Evolutionary conservation across 2,888 invertebrate genomes (phyloP), one percentile per base, ranked within the genome.

Genomic region (Brachylomia viminalis): DNA sequence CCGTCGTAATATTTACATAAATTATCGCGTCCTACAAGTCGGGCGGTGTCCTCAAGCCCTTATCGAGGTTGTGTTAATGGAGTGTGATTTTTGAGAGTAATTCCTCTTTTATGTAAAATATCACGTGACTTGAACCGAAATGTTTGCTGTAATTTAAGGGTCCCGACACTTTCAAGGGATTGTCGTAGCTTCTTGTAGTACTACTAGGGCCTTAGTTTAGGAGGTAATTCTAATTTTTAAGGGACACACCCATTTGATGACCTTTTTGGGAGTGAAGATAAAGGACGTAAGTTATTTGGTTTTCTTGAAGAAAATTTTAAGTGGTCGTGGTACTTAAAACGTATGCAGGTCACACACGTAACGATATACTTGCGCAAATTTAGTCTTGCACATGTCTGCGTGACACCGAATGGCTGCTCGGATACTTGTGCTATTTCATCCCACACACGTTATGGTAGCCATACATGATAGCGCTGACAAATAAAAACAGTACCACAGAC

Each of bases 41-140:
- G 70, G 42, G 6, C 38, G 66, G 72, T 84, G 67, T 82, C 74
- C 54, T 30, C 61, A 79, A 70, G 42, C 64, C 83, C 84, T 85
- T 82, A 80, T 66, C 64, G 64, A 62, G 70, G 66, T 78, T 45
- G 80, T 83, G 86, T 73, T 87, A 89, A 90, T 87, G 86, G 77
- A 73, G 79, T 80, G 77, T 54, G 75, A 90, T 89, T 88, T 90
- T 90, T 87, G 77, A 84, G 86, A 88, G 87, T 88, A 86, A 90
- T 89, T 89, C 79, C 81, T 87, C 86, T 87, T 88, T 87, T 85
- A 88, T 84, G 88, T 76, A 83, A 83, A 86, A 75, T 27, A 52
- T 84, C 77, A 87, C 89, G 91, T 91, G 91, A 87, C 86, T 47
- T 71, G 90, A 84, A 86, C 80, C 76, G 77, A 84, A 88, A 91